phyloP scores from a whole-genome alignment of 2,113 vertebrate genomes.

The Bubo blakistoni region DNA sequence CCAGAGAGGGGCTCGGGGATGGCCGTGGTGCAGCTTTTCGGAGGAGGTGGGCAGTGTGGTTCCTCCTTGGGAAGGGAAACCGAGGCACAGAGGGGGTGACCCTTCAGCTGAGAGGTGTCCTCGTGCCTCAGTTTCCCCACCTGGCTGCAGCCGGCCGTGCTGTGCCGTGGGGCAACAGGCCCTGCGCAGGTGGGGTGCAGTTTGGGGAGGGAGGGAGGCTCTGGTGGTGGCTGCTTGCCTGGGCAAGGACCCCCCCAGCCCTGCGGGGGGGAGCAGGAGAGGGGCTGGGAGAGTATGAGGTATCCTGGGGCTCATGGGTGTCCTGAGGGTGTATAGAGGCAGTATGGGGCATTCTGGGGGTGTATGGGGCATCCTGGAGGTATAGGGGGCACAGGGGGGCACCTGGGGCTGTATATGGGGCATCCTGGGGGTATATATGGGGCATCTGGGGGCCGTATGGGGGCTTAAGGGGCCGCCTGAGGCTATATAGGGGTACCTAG shows the following conservation, averaged over 20 bases:
- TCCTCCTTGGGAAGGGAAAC: not conserved
- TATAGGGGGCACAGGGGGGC: not conserved
- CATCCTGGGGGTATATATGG: not conserved
- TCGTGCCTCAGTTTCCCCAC: not conserved
- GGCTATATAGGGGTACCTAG: not conserved
- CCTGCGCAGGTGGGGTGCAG: not conserved
- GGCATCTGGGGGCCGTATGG: not conserved
- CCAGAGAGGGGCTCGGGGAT: rapidly evolving
- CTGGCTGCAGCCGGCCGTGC: not conserved
- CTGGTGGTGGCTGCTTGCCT: not conserved
- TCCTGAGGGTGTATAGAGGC: not conserved
- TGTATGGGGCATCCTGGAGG: not conserved
- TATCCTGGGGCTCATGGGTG: not conserved
- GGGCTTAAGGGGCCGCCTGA: too few species aligned
- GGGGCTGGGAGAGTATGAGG: not conserved
- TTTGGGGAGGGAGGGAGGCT: not conserved
- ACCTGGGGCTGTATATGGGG: not conserved
- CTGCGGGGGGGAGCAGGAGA: not conserved
- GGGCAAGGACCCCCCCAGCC: too few species aligned
- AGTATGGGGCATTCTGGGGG: not conserved
- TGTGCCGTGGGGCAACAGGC: not conserved
- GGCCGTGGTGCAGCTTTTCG: rapidly evolving
- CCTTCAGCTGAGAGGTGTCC: not conserved
- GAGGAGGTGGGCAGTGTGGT: not conserved
- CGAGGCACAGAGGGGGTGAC: not conserved